A percentile compares a stretch with the other conserved stretches of the same genome.
Conservation (phyloP, 2,113 vertebrate genomes). For the Ondatra zibethicus region DNA sequence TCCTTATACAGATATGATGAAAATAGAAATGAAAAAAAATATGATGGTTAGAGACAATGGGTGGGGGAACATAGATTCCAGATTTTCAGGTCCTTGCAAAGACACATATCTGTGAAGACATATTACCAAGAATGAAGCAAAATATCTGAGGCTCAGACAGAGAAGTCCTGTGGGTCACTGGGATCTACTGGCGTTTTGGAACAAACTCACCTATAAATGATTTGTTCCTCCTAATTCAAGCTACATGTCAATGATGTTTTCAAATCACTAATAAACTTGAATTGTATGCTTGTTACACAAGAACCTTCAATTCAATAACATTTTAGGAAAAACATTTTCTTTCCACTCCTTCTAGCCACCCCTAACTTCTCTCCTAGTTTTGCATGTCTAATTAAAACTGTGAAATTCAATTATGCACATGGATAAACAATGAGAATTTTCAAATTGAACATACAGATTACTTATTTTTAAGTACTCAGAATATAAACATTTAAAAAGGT, state of each 20-base stretch:
- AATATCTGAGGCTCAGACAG: constrained; percentile 21
- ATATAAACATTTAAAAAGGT: neutral
- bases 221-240: constrained; percentile 56
- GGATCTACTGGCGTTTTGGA: constrained; percentile 39
- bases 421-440: neutral
- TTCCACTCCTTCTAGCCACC: neutral
- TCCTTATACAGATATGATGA: neutral
- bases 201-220: constrained; percentile 44
- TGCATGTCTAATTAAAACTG: neutral
- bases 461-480: neutral
- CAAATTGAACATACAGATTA: neutral
- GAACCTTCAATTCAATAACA: constrained; percentile 26
- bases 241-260: constrained; percentile 33
- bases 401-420: neutral
- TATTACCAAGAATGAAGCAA: constrained; percentile 56
- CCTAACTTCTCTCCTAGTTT: neutral
- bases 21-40: neutral
- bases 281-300: neutral
- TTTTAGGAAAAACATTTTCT: neutral
- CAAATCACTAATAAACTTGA: constrained; percentile 53
- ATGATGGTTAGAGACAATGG: neutral
- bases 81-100: constrained; percentile 42
- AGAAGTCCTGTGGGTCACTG: neutral
- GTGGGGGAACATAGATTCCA: neutral
- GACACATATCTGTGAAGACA: constrained; percentile 51